Base-by-base conservation (phyloP, 2,113 vertebrate genomes). In the Mormyrus lacerda region DNA sequence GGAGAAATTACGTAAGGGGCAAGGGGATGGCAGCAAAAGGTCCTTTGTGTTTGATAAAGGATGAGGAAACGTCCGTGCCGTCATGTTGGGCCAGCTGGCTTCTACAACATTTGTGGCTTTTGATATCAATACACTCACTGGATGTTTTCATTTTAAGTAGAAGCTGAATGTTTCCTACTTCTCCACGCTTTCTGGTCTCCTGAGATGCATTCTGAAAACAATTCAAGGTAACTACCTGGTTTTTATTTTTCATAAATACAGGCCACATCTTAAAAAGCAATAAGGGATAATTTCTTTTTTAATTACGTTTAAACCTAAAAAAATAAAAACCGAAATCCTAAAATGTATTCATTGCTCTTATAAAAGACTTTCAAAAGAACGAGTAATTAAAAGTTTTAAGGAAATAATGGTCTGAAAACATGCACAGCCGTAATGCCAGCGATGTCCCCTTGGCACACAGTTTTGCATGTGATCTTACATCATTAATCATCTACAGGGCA, bases 321-420 rank as follows among this genome's bases (percentile, higher is more conserved):
- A 79, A 19, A 17, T 19, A 19, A 5, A 35, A 79, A 7, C 15
- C 13, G 19, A 42, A 42, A 79, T 8, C 73, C 73, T 35, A 42
- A 42, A 79, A 42, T 79, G 73, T 42, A 79, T 42, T 39, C 73
- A 79, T 79, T 73, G 31, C 31, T 15, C 65, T 13, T 73, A 4
- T 19, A 79, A 76, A 76, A 39, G 31, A 76, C 27, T 35, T 39
- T 27, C 27, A 17, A 15, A 19, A 47, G 55, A 53, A 15, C 11
- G 19, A 15, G 4, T n/a, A 31, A 86, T 89, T 51, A 39, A 0
- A 35, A 87, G 50, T 69, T 89, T 69, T 89, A 73, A 19, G 45
- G 85, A 35, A 87, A 86, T 89, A 55, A 42, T 51, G 55, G 82
- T 82, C 44, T 31, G 24, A 48, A 85, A 89, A 85, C 61, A 69